Percentiles rank a stretch among this genome's conserved stretches.
These are phyloP conservation scores for Nycticryphes semicollaris DNA, from an alignment of 2,113 vertebrate species.

Conservation along the genomic window DNA sequence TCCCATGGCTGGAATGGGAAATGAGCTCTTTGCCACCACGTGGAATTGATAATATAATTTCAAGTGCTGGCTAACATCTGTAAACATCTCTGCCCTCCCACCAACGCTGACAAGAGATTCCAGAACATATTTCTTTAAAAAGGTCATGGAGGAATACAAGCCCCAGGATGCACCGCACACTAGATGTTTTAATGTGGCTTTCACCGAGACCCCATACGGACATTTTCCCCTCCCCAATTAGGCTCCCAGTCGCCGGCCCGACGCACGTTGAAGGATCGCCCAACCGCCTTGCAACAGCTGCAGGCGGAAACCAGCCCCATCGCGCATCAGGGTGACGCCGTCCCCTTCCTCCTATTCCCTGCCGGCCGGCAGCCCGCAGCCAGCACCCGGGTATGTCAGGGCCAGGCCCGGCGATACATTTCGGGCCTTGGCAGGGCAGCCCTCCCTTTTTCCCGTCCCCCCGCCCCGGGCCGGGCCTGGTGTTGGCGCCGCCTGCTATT, in stretches of 20 bases:
- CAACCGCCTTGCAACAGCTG: neutral
- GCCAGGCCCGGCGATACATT: neutral
- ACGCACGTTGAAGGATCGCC: neutral
- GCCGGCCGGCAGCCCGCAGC: too few species aligned
- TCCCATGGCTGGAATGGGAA: neutral
- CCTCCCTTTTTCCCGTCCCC: too few species aligned
- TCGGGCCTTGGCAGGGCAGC: too few species aligned
- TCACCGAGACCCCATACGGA: neutral
- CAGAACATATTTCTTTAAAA: neutral
- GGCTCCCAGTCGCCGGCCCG: neutral
- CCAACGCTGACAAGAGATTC: neutral
- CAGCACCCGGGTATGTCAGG: neutral
- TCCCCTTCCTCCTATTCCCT: neutral
- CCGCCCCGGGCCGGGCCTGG: neutral
- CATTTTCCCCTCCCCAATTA: neutral
- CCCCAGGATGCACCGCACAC: neutral
- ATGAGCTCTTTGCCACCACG: neutral
- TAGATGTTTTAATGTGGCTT: neutral
- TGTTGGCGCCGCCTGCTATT: neutral
- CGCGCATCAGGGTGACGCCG: rapidly evolving
- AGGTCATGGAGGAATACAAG: conserved; percentile 3
- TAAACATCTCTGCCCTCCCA: neutral
- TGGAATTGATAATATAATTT: neutral
- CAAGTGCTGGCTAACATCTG: neutral
- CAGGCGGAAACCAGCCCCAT: neutral